These are phyloP conservation scores for Sebastes glaucus DNA, from an alignment of 2,797 vertebrate species.

Conservation along the genomic window DNA sequence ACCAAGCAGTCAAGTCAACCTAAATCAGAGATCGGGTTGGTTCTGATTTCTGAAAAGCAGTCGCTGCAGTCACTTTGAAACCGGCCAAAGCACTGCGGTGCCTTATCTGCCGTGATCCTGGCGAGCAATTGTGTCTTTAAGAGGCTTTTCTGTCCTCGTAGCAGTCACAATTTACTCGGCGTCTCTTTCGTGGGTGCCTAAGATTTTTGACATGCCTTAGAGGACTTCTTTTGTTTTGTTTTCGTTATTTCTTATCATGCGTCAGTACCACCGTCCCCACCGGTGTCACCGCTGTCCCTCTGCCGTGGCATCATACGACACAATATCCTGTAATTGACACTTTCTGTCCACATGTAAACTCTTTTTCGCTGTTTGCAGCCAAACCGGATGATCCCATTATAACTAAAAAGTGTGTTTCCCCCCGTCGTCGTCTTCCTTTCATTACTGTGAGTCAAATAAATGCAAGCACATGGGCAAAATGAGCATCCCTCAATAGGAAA, in stretches of 20 bases:
- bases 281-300: constrained; percentile 4
- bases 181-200: constrained; percentile 44
- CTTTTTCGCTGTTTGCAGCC: constrained; percentile 3
- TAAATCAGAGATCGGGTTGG: constrained; percentile 50
- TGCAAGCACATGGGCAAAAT: constrained; percentile 1
- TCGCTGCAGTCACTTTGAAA: constrained; percentile 61
- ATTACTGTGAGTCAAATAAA: constrained; percentile 4
- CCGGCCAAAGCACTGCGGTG: constrained; percentile 35
- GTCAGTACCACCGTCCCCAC: constrained; percentile 5
- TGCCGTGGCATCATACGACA: background rate
- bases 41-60: constrained; percentile 62
- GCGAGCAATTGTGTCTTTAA: constrained; percentile 63
- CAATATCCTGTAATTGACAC: constrained; percentile 35
- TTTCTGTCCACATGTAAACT: constrained; percentile 32
- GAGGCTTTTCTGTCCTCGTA: constrained; percentile 65
- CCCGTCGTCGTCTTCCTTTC: background rate
- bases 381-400: constrained; percentile 27
- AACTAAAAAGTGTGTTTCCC: background rate
- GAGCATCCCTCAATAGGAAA: constrained; percentile 21
- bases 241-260: constrained; percentile 36
- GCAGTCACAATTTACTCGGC: constrained; percentile 55
- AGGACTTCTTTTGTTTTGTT: background rate
- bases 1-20: constrained; percentile 40
- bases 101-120: constrained; percentile 68
- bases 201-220: constrained; percentile 63